A percentile compares a stretch with the other conserved stretches of the same genome.
phyloP scores from a whole-genome alignment of 1,140 invertebrate genomes.

The Ectropis grisescens region DNA sequence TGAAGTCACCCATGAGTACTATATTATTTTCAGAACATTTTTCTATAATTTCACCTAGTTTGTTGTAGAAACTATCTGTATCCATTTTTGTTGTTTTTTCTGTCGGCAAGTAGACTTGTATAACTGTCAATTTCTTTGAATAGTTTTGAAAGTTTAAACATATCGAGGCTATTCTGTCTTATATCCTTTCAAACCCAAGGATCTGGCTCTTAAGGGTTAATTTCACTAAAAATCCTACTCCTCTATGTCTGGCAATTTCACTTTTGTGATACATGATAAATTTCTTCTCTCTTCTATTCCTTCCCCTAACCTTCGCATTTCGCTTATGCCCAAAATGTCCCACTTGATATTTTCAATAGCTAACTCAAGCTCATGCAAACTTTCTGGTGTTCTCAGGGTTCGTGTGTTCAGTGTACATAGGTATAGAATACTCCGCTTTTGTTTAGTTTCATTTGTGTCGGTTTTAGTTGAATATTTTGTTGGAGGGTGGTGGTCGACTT shows the following conservation, averaged over 20 bases:
- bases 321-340: too few species aligned
- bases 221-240: slow-evolving; percentile 2
- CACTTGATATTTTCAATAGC: not conserved
- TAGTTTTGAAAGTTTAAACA: too few species aligned
- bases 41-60: slow-evolving; percentile 5
- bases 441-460: too few species aligned
- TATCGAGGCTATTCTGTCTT: too few species aligned
- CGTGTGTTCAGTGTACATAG: not conserved
- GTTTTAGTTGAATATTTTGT: not conserved
- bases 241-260: too few species aligned
- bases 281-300: not conserved
- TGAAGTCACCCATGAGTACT: slow-evolving; percentile 15
- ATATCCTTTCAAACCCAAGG: too few species aligned
- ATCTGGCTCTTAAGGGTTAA: not conserved
- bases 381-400: not conserved
- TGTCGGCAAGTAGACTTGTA: slow-evolving; percentile 20
- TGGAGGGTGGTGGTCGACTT: slow-evolving; percentile 10
- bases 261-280: slow-evolving; percentile 1
- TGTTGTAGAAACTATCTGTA: slow-evolving; percentile 8
- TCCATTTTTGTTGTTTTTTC: slow-evolving; percentile 10
- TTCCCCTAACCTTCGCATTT: too few species aligned
- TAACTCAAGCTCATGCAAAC: not conserved
- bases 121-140: slow-evolving; percentile 10
- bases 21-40: slow-evolving; percentile 8
- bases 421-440: too few species aligned